These are phyloP conservation scores for Xerus inauris DNA, from an alignment of 2,113 vertebrate genomes.

Conservation along the genomic window DNA sequence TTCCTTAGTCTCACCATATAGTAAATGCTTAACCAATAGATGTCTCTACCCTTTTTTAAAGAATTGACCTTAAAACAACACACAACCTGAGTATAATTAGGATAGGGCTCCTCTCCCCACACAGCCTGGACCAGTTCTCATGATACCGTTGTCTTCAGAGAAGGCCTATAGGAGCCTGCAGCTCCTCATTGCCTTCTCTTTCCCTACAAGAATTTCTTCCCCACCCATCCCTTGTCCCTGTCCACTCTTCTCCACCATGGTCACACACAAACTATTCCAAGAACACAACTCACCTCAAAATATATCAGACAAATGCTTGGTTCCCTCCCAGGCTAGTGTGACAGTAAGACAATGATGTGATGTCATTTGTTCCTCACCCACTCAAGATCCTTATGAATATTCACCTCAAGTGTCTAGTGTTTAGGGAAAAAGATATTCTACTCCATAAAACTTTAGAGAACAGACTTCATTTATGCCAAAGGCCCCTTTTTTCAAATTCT, in stretches of 20 bases:
- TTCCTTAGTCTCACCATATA: background rate
- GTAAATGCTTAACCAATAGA: background rate
- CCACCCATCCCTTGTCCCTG: background rate
- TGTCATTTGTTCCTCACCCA: background rate
- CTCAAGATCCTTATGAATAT: slow-evolving; percentile 34
- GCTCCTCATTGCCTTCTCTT: background rate
- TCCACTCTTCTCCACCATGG: background rate
- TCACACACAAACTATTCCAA: background rate
- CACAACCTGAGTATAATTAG: background rate
- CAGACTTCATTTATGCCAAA: slow-evolving; percentile 17
- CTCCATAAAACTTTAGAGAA: slow-evolving; percentile 1
- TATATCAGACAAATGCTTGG: slow-evolving; percentile 2
- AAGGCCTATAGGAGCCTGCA: background rate
- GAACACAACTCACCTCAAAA: slow-evolving; percentile 21
- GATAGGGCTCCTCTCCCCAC: background rate
- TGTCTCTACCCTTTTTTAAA: background rate
- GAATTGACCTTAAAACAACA: background rate
- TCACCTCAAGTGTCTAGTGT: slow-evolving; percentile 32
- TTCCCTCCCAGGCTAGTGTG: background rate
- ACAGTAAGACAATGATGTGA: slow-evolving; percentile 13
- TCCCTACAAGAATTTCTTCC: background rate
- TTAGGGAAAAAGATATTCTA: slow-evolving; percentile 2
- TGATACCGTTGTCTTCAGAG: background rate
- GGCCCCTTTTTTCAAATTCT: background rate
- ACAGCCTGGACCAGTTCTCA: background rate